phyloP scores from a whole-genome alignment of 2,797 vertebrate species.

The Setipinna tenuifilis region DNA sequence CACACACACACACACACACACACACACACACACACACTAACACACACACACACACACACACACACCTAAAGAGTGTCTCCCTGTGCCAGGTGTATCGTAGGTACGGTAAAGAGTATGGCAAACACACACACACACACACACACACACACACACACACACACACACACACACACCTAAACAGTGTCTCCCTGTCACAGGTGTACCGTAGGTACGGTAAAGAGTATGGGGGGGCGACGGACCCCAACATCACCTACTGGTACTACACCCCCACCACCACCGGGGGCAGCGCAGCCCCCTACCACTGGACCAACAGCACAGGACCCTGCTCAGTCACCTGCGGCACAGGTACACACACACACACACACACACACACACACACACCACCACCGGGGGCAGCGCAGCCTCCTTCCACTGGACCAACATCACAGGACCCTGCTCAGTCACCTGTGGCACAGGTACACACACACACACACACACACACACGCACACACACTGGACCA shows the following conservation, averaged over 20 bases:
- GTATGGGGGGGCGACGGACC: conserved; percentile 84
- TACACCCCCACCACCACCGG: conserved; percentile 65
- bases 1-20: background rate
- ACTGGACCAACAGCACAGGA: conserved; percentile 73
- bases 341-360: conserved; percentile 73
- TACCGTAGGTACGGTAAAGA: conserved; percentile 88
- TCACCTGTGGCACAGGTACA: conserved; percentile 90
- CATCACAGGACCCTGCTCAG: conserved; percentile 79
- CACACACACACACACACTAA: background rate
- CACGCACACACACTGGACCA: conserved; percentile 74
- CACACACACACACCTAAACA: background rate
- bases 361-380: conserved; percentile 56
- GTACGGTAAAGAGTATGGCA: background rate
- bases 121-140: background rate
- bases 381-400: conserved; percentile 49
- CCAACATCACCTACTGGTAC: conserved; percentile 87
- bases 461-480: no score
- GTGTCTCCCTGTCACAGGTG: conserved; percentile 71
- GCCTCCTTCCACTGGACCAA: conserved; percentile 71
- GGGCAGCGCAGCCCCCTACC: conserved; percentile 54
- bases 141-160: background rate
- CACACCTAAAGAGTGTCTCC: background rate
- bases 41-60: background rate
- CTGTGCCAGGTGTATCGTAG: conserved; percentile 82
- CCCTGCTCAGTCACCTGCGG: conserved; percentile 90